phyloP scores from a whole-genome alignment of 2,113 vertebrate species.

The Neofelis nebulosa region DNA sequence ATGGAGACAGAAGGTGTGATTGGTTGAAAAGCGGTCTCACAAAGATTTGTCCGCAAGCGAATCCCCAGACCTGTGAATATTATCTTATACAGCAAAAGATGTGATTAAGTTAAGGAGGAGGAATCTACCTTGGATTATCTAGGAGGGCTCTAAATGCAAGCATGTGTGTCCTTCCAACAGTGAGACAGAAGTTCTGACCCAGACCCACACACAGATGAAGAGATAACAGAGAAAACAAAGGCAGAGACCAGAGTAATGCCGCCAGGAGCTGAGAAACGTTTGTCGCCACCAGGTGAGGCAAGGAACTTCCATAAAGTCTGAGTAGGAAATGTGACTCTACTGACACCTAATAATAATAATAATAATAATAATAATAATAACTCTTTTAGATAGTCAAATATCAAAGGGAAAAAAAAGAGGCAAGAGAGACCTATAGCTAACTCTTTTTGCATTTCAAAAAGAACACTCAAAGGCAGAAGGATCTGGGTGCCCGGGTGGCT shows the following conservation, averaged over 20 bases:
- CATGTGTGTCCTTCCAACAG: not conserved
- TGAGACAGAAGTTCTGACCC: not conserved
- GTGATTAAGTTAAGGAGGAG: not conserved
- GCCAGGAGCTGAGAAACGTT: not conserved
- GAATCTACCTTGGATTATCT: not conserved
- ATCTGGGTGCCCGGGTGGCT: too few species aligned
- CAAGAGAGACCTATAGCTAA: too few species aligned
- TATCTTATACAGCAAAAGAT: not conserved
- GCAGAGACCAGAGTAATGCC: not conserved
- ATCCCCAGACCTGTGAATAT: not conserved
- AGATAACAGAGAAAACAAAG: not conserved
- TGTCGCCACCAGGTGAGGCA: too few species aligned
- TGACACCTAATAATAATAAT: too few species aligned
- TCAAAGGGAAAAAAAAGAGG: too few species aligned
- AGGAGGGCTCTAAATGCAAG: not conserved
- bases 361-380: too few species aligned
- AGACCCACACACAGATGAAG: not conserved
- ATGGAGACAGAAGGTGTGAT: not conserved
- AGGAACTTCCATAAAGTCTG: not conserved
- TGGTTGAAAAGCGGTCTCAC: not conserved
- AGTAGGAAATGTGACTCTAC: not conserved
- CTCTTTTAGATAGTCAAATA: too few species aligned
- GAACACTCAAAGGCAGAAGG: too few species aligned
- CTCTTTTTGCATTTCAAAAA: too few species aligned
- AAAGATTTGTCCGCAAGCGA: not conserved